Conservation (phyloP, 2,888 invertebrate species). For the Drosophila nr. perissopoda region DNA sequence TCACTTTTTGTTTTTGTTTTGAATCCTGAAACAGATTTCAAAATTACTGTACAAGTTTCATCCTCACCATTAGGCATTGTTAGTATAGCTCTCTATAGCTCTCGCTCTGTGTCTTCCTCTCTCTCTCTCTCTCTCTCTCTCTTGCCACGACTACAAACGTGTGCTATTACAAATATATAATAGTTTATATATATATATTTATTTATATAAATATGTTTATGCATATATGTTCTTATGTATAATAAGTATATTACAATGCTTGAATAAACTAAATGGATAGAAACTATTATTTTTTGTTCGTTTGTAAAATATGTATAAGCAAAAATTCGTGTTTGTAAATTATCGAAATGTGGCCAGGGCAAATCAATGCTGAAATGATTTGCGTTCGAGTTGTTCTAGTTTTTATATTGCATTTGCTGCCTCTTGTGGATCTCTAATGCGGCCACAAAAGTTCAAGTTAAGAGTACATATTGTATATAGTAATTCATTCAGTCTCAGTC, state of each 20-base stretch:
- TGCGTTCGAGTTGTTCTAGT: conserved; percentile 2
- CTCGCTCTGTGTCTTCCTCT: conserved; percentile 3
- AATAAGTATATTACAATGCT: conserved; percentile 66
- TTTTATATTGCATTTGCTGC: not conserved
- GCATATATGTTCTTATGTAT: conserved; percentile 34
- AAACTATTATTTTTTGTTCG: conserved; percentile 16
- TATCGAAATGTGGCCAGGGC: conserved; percentile 50
- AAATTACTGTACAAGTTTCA: conserved; percentile 74
- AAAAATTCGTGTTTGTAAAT: conserved; percentile 49
- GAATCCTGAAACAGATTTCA: conserved; percentile 82
- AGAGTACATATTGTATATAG: conserved; percentile 61
- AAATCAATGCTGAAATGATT: conserved; percentile 40
- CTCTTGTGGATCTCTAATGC: conserved; percentile 10
- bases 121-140: not conserved
- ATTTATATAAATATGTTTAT: conserved; percentile 34
- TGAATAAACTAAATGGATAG: conserved; percentile 36
- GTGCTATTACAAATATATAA: conserved; percentile 61
- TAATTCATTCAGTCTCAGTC: conserved; percentile 74
- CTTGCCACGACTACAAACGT: conserved; percentile 62
- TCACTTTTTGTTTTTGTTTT: conserved; percentile 64
- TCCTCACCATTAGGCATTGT: conserved; percentile 29
- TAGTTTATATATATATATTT: conserved; percentile 35
- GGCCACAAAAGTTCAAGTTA: conserved; percentile 15
- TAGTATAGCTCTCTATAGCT: conserved; percentile 39
- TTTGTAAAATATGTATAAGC: conserved; percentile 37